These are phyloP conservation scores for Volucella inflata DNA, from an alignment of 2,888 invertebrate species.

Conservation along the genomic window DNA sequence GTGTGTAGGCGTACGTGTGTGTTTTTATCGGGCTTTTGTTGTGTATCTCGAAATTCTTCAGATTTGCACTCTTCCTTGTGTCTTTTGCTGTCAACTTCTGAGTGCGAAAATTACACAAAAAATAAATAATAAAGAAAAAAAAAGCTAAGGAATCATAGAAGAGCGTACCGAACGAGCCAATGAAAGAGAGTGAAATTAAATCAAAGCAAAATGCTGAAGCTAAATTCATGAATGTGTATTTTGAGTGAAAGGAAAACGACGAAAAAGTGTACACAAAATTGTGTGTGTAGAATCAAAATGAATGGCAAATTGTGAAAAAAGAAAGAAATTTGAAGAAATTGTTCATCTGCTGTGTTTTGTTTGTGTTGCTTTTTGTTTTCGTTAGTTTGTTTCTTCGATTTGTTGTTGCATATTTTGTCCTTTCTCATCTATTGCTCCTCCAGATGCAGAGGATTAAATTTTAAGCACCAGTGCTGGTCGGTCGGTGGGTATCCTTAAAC, in stretches of 20 bases:
- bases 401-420: constrained; percentile 4
- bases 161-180: too few relatives aligned
- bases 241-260: constrained; percentile 21
- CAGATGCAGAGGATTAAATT: constrained; percentile 51
- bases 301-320: constrained; percentile 61
- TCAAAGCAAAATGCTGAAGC: neutral
- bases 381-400: neutral
- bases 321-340: neutral
- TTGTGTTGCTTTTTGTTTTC: constrained; percentile 6
- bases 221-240: constrained; percentile 33
- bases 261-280: constrained; percentile 65
- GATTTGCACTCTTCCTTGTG: constrained; percentile 46
- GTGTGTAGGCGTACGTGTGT: constrained; percentile 13
- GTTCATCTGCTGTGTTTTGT: constrained; percentile 15
- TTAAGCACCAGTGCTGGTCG: constrained; percentile 41
- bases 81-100: constrained; percentile 44
- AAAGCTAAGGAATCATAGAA: constrained; percentile 11
- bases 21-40: constrained; percentile 25
- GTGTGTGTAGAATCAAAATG: constrained; percentile 67
- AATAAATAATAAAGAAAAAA: neutral
- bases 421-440: neutral
- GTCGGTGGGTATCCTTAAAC: constrained; percentile 33
- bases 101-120: constrained; percentile 48
- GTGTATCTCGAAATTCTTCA: neutral
- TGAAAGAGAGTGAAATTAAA: neutral